phyloP scores from a whole-genome alignment of 2,797 vertebrate species.

The Steatocranus sp. region DNA sequence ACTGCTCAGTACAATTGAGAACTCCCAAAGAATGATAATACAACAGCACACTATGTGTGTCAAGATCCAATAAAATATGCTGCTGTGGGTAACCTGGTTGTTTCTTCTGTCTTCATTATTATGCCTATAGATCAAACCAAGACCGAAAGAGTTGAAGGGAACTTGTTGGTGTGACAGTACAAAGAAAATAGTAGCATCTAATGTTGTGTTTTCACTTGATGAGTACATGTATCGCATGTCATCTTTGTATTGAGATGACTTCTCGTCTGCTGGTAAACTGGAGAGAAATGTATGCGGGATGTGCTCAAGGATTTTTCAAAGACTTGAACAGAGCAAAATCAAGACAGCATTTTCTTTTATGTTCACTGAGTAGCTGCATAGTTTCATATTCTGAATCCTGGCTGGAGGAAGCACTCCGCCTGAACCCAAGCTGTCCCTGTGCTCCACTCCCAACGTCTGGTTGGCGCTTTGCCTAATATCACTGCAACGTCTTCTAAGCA shows the following conservation, averaged over 20 bases:
- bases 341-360: neutral
- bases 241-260: neutral
- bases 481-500: neutral
- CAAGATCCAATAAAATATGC: neutral
- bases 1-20: neutral
- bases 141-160: fast-evolving
- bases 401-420: neutral
- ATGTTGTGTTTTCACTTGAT: neutral
- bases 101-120: neutral
- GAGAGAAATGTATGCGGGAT: neutral
- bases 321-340: neutral
- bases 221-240: neutral
- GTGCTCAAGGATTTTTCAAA: neutral
- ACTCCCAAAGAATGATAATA: neutral
- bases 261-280: neutral
- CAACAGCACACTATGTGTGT: neutral
- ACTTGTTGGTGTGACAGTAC: neutral
- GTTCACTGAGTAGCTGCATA: neutral
- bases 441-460: slow-evolving; percentile 1
- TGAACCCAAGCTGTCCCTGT: neutral
- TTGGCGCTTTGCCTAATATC: slow-evolving; percentile 34
- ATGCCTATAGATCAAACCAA: neutral
- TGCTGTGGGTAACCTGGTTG: neutral
- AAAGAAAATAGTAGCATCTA: neutral
- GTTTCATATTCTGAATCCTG: neutral